Percentiles rank a stretch among this genome's conserved stretches.
phyloP scores from a whole-genome alignment of 2,113 vertebrate genomes.

The Syngnathoides biaculeatus region DNA sequence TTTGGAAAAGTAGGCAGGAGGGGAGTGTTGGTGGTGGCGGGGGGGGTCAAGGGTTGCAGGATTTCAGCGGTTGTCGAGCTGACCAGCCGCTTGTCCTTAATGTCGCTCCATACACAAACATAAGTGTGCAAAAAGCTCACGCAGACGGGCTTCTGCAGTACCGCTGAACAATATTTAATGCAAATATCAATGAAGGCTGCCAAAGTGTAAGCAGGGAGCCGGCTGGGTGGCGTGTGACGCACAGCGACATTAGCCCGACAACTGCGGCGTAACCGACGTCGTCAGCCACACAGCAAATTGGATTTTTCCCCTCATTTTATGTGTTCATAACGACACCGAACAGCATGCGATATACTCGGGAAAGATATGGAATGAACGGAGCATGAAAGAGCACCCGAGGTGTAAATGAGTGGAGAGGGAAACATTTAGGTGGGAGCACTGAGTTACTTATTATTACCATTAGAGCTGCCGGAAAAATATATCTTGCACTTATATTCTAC shows the following conservation, averaged over 20 bases:
- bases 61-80: not conserved
- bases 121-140: not conserved
- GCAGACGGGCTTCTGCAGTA: not conserved
- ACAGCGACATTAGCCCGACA: constrained; percentile 1
- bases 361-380: constrained; percentile 28
- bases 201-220: constrained; percentile 3
- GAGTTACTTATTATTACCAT: not conserved
- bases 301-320: constrained; percentile 11
- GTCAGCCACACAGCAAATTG: constrained; percentile 19
- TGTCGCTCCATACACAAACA: not conserved
- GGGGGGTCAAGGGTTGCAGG: no score
- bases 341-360: constrained; percentile 44
- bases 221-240: not conserved
- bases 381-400: constrained; percentile 6
- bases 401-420: constrained; percentile 5
- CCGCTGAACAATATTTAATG: constrained; percentile 1
- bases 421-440: not conserved
- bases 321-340: constrained; percentile 44
- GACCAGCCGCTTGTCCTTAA: not conserved
- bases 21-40: no score
- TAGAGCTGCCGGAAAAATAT: not conserved
- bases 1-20: not conserved
- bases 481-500: no score
- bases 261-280: not conserved
- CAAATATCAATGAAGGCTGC: not conserved